Conservation (phyloP, 2,113 vertebrate genomes). For the Dipodomys ordii region DNA sequence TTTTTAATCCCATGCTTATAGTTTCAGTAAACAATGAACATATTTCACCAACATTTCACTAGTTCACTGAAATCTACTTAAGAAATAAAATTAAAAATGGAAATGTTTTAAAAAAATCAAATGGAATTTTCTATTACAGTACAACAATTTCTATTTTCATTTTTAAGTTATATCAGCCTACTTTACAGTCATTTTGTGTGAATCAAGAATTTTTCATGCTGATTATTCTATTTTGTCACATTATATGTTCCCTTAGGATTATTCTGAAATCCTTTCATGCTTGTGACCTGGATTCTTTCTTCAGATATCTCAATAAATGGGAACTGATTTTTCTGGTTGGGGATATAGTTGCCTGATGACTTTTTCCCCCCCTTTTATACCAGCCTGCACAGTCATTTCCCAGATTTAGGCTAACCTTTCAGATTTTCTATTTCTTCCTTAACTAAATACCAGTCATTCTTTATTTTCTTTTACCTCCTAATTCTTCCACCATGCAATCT, state of each 20-base stretch:
- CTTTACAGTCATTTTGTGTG: background rate
- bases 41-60: constrained; percentile 1
- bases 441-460: background rate
- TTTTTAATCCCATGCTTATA: constrained; percentile 52
- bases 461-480: background rate
- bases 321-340: background rate
- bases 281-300: background rate
- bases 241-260: background rate
- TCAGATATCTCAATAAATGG: background rate
- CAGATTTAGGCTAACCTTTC: background rate
- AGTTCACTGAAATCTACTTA: constrained; percentile 23
- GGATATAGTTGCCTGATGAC: background rate
- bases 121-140: background rate
- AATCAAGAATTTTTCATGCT: constrained; percentile 1
- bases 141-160: background rate
- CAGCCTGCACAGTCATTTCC: background rate
- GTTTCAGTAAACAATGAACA: constrained; percentile 46
- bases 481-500: background rate
- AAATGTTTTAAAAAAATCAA: constrained; percentile 52
- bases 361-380: background rate
- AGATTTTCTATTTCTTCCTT: background rate
- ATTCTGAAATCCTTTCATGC: background rate
- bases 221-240: constrained; percentile 4
- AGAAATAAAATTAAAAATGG: constrained; percentile 35
- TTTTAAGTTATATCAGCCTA: background rate